Conservation (phyloP, 2,113 vertebrate species). For the Lophura nycthemera region DNA sequence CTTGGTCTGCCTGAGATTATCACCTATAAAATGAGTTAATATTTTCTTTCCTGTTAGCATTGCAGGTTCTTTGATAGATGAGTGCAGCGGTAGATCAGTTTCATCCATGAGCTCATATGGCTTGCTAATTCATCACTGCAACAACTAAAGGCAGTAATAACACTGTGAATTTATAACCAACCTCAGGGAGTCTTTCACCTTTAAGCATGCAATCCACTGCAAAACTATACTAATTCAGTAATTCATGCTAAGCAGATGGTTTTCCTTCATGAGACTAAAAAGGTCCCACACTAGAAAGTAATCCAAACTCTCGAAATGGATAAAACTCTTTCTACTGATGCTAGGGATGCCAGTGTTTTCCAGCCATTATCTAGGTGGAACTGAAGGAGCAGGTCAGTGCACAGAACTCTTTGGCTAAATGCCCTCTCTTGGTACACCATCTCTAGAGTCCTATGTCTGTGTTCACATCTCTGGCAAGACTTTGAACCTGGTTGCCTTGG, state of each 20-base stretch:
- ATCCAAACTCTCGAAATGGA: not conserved
- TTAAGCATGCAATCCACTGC: not conserved
- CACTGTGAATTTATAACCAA: not conserved
- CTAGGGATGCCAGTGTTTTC: not conserved
- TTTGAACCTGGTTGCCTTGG: not conserved
- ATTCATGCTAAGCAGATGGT: not conserved
- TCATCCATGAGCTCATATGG: not conserved
- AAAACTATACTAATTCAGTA: not conserved
- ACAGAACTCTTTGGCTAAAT: not conserved
- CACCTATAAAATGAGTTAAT: not conserved
- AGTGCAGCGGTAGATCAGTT: not conserved
- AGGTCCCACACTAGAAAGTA: not conserved
- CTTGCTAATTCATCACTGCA: not conserved
- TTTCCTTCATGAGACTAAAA: not conserved
- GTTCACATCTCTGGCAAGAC: not conserved
- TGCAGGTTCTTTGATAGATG: not conserved
- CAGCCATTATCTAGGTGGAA: not conserved
- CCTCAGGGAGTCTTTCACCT: not conserved
- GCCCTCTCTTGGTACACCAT: not conserved
- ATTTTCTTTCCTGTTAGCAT: not conserved
- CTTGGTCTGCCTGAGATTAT: not conserved
- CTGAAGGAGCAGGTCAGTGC: not conserved
- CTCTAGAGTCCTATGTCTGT: no score
- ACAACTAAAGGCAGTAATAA: not conserved
- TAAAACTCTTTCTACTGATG: not conserved